Evolutionary conservation across 2,797 vertebrate species (phyloP), one percentile per base, ranked within the genome.

Genomic region (Hyperoplus immaculatus): DNA sequence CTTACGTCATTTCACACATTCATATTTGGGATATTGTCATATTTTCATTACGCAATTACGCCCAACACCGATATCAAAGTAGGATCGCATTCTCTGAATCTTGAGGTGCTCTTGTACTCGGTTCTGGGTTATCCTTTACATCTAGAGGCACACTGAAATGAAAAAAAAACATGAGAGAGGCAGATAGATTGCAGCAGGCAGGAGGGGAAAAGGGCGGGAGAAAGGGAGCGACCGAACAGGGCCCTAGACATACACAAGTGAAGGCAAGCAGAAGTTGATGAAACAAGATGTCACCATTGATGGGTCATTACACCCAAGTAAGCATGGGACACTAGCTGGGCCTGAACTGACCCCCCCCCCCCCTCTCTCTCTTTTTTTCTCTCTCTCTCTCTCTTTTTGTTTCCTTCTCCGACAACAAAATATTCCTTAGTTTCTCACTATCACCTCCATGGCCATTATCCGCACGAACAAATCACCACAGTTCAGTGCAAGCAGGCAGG

Each of bases 261-360:
- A 96, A 97, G 95, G 95, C 96, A 97, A 97, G 96, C 97, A 97
- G 95, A 98, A 97, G 96, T 96, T 96, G 96, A 97, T 97, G 95
- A 95, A 97, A 97, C 96, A 97, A 96, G 96, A 96, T 96, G 96
- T 97, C 95, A 95, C 95, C 95, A 95, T 94, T 95, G 95, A 96
- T 95, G 95, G 96, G 96, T 98, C 97, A 97, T 97, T 96, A 96
- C 97, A 96, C 96, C 95, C 96, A 96, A 96, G 92, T 97, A 96
- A 96, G 89, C 95, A 95, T 77, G 87, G 93, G 95, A 96, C 96
- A 97, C 96, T 96, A 95, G 94, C 95, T 93, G 94, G 94, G 94
- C 85, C 90, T 67, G 87, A 91, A 91, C 72, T 73, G 69, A 81
- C 77, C 88, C 73, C 75, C 72, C 29, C 29, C 3, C 29, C 29